A percentile compares a stretch with the other conserved stretches of the same genome.
Conservation (phyloP, 2,797 vertebrate genomes). For the Epinephelus coioides region DNA sequence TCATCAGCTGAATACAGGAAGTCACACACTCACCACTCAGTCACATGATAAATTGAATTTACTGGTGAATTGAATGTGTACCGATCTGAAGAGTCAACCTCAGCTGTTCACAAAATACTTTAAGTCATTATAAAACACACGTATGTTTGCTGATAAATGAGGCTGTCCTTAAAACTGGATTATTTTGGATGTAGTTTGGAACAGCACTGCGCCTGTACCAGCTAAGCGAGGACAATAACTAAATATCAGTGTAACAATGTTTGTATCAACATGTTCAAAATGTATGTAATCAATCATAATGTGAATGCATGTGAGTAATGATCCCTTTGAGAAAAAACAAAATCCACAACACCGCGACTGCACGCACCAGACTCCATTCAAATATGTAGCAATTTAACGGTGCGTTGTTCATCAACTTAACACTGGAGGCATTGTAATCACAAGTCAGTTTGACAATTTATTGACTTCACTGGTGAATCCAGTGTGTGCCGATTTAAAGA, state of each 20-base stretch:
- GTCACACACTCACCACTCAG: too few relatives aligned
- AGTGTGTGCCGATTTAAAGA: background rate
- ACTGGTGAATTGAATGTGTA: background rate
- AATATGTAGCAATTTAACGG: background rate
- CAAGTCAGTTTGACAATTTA: too few relatives aligned
- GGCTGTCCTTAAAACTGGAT: too few relatives aligned
- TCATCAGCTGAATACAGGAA: background rate
- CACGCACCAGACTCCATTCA: background rate
- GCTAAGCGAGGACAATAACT: background rate
- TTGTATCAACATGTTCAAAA: background rate
- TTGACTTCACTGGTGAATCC: background rate
- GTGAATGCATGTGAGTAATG: too few relatives aligned
- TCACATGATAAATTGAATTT: too few relatives aligned
- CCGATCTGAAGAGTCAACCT: background rate
- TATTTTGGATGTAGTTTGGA: too few relatives aligned
- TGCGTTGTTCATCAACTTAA: background rate
- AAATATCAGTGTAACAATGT: background rate
- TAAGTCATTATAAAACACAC: too few relatives aligned
- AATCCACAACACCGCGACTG: too few relatives aligned
- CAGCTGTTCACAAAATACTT: background rate
- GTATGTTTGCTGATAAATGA: too few relatives aligned
- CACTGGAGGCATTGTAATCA: accelerated
- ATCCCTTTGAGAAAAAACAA: too few relatives aligned
- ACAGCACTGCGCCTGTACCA: too few relatives aligned
- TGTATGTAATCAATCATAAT: too few relatives aligned